Conservation (phyloP, 2,797 vertebrate genomes). For the Paramormyrops hopkinsi region DNA sequence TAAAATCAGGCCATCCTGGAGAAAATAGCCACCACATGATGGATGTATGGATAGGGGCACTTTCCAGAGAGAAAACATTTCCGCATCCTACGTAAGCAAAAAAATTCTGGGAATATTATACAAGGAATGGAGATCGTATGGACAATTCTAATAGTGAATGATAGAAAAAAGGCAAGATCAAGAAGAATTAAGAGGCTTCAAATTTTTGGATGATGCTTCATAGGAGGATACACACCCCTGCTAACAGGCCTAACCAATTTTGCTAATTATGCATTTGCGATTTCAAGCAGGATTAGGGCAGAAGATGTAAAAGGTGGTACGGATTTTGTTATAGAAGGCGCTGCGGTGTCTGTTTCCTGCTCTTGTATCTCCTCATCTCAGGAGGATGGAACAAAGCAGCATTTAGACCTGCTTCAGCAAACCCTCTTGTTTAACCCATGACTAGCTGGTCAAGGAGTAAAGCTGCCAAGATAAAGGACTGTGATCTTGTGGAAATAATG, state of each 20-base stretch:
- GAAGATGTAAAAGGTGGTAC: no score
- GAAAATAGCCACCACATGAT: constrained; percentile 49
- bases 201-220: neutral
- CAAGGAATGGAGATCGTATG: constrained; percentile 27
- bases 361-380: neutral
- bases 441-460: neutral
- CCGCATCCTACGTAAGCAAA: neutral
- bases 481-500: constrained; percentile 1
- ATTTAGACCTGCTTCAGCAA: neutral
- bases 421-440: neutral
- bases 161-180: neutral
- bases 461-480: neutral
- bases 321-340: neutral
- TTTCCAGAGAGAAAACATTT: constrained; percentile 37
- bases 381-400: neutral
- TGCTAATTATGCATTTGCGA: neutral
- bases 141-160: constrained; percentile 37
- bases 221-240: neutral
- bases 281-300: neutral
- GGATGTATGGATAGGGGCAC: constrained; percentile 45
- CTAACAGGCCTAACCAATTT: neutral
- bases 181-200: neutral
- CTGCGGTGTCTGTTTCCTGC: neutral
- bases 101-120: constrained; percentile 19
- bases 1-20: constrained; percentile 19